A percentile compares a stretch with the other conserved stretches of the same genome.
Evolutionary conservation across 2,113 vertebrate genomes (phyloP).

Genomic region (Coreoperca whiteheadi): DNA sequence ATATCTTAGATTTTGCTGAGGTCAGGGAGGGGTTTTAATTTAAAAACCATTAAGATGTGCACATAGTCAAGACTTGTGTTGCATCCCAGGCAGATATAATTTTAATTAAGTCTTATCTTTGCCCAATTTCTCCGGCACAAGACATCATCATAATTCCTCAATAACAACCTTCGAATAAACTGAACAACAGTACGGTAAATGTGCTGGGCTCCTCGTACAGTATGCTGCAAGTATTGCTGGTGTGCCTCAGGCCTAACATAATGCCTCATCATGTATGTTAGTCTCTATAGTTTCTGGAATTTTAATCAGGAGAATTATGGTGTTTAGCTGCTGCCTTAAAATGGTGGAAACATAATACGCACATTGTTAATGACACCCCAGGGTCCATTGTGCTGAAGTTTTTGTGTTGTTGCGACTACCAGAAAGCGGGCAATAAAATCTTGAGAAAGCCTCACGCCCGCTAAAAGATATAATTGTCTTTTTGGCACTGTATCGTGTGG

Average conservation of each 20-base stretch:
- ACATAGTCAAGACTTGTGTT: conserved; percentile 61
- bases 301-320: background rate
- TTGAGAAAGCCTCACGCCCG: conserved; percentile 20
- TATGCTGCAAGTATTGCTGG: conserved; percentile 12
- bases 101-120: conserved; percentile 88
- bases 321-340: conserved; percentile 8
- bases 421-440: conserved; percentile 23
- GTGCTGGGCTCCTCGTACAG: background rate
- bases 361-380: conserved; percentile 24
- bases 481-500: background rate
- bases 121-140: conserved; percentile 69
- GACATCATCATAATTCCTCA: conserved; percentile 78
- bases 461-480: conserved; percentile 28
- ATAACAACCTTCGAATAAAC: conserved; percentile 62
- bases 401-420: conserved; percentile 14
- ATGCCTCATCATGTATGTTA: conserved; percentile 1
- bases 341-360: conserved; percentile 4
- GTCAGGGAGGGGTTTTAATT: conserved; percentile 83
- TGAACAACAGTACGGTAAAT: conserved; percentile 39
- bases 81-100: conserved; percentile 75
- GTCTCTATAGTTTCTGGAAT: background rate
- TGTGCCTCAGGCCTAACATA: background rate
- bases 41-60: conserved; percentile 80
- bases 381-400: conserved; percentile 1
- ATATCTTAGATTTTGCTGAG: conserved; percentile 81